A percentile compares a stretch with the other conserved stretches of the same genome.
Evolutionary conservation across 2,888 invertebrate genomes (phyloP).

Genomic region (Xanthorhoe spadicearia): DNA sequence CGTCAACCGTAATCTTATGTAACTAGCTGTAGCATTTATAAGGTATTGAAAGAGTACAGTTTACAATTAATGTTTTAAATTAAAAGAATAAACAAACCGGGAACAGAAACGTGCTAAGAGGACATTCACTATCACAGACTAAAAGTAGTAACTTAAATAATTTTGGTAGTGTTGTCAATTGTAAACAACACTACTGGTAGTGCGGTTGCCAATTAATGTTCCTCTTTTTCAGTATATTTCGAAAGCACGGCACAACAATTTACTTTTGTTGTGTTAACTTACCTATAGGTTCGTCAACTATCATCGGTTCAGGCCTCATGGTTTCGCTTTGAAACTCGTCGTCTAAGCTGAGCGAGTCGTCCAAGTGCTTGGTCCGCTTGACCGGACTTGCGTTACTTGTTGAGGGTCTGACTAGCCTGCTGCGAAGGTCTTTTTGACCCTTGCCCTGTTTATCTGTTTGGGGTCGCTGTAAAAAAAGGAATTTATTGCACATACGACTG

Average conservation of each 20-base stretch:
- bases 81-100: neutral
- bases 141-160: too few relatives aligned
- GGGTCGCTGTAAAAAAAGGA: constrained; percentile 3
- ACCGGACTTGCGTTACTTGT: constrained; percentile 48
- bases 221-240: too few relatives aligned
- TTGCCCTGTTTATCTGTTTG: constrained; percentile 35
- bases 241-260: too few relatives aligned
- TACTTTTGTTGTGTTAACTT: neutral
- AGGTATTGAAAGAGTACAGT: too few relatives aligned
- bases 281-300: constrained; percentile 23
- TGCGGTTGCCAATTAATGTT: too few relatives aligned
- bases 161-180: too few relatives aligned
- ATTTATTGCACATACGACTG: neutral
- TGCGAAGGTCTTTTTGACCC: constrained; percentile 72
- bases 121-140: too few relatives aligned
- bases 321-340: constrained; percentile 53
- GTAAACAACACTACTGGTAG: too few relatives aligned
- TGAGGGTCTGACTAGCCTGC: constrained; percentile 61
- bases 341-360: constrained; percentile 52
- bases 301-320: constrained; percentile 20
- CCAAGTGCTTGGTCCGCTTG: constrained; percentile 35
- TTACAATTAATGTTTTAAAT: too few relatives aligned
- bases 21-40: too few relatives aligned
- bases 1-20: too few relatives aligned
- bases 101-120: too few relatives aligned